Conservation (phyloP, 2,888 invertebrate species). For the Parnassius orleans region DNA sequence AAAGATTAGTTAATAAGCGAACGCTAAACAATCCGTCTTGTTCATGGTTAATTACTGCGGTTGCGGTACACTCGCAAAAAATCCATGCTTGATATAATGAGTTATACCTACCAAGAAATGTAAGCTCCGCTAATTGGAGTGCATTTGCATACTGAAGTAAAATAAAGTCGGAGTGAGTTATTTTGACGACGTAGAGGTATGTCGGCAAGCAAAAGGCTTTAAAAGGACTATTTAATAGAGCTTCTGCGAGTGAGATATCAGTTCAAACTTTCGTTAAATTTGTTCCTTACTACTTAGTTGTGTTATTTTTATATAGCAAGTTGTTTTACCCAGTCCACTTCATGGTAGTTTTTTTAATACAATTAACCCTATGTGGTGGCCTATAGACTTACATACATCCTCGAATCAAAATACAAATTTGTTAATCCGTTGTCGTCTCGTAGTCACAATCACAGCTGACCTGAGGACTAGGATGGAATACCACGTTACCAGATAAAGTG, state of each 20-base stretch:
- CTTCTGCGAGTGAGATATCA: constrained; percentile 26
- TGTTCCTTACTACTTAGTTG: too few species aligned
- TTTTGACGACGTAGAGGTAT: constrained; percentile 58
- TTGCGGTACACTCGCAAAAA: constrained; percentile 59
- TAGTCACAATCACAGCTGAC: too few species aligned
- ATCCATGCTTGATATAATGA: constrained; percentile 72
- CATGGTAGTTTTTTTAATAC: too few species aligned
- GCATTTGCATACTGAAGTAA: constrained; percentile 76
- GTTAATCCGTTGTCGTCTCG: too few species aligned
- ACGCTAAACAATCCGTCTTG: constrained; percentile 66
- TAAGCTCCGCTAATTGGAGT: constrained; percentile 74
- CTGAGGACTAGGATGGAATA: too few species aligned
- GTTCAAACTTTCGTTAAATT: neutral
- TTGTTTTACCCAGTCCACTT: too few species aligned
- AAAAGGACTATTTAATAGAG: constrained; percentile 33
- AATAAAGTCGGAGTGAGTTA: constrained; percentile 68
- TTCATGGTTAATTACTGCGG: constrained; percentile 69
- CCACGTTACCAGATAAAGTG: too few species aligned
- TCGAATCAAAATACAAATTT: too few species aligned
- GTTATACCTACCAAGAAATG: constrained; percentile 68
- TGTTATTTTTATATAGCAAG: too few species aligned
- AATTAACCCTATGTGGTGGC: too few species aligned
- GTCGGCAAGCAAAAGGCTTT: constrained; percentile 47
- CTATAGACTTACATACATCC: too few species aligned
- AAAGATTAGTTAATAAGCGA: constrained; percentile 77